phyloP scores from a whole-genome alignment of 2,888 invertebrate genomes.

The Anagyrus pseudococci region DNA sequence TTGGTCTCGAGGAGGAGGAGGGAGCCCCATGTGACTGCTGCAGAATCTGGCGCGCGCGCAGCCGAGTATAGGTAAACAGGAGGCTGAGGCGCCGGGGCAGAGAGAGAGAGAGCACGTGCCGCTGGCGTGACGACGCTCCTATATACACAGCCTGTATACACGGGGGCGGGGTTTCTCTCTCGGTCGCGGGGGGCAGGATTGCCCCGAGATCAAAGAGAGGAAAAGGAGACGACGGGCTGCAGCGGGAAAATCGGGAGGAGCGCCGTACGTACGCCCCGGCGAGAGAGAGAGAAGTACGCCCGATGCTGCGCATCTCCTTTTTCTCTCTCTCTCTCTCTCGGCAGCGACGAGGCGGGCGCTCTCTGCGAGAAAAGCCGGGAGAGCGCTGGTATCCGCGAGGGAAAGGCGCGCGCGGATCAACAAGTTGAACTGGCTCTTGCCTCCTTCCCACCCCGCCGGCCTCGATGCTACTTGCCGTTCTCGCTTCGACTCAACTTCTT shows the following conservation, averaged over 20 bases:
- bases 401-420: no score
- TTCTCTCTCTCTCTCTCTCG: not conserved
- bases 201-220: not conserved
- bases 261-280: not conserved
- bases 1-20: no score
- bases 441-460: not conserved
- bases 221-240: no score
- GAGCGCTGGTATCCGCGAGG: no score
- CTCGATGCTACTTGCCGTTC: no score
- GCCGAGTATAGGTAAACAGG: no score
- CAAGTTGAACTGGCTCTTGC: not conserved
- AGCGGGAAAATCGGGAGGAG: no score
- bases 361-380: not conserved
- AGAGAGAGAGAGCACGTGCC: constrained; percentile 61
- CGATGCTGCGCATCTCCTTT: not conserved
- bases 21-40: no score
- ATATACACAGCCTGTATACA: not conserved
- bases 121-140: constrained; percentile 47
- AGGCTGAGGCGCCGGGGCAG: constrained; percentile 46
- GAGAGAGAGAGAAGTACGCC: not conserved
- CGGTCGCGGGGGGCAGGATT: not conserved
- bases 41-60: no score
- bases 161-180: not conserved
- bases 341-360: no score
- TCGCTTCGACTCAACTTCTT: no score